Evolutionary conservation across 2,888 invertebrate species (phyloP), one percentile per base, ranked within the genome.

Genomic region (Amphipyra berbera): DNA sequence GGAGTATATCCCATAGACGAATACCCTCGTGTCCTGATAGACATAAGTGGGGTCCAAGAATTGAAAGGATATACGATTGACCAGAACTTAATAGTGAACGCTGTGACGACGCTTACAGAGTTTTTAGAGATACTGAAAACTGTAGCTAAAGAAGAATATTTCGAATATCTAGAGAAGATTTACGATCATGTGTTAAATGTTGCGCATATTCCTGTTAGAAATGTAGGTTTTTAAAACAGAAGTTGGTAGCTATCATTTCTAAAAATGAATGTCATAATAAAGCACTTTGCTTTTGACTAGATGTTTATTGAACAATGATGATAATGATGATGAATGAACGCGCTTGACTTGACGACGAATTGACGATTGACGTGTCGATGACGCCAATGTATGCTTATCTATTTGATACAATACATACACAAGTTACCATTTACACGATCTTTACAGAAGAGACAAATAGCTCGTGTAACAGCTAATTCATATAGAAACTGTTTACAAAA

Each of bases 131-230:
- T 95, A 21, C 93, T 96, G 38, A 68, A 86, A 9, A 79, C 80
- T 50, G 45, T 89, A 1, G 67, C 81, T 3, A 58, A 57, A 8
- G 57, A 80, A 40, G 78, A 86, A 0, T 92, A 94, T 21, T 97
- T 96, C 81, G 88, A 89, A 13, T 96, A 97, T 84, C 88, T 96
- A 54, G 87, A 88, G 44, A 90, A 92, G 53, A 83, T 97, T 62
- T 94, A 95, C n/a, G 90, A 95, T 42, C 97, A 97, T 76, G 89
- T 97, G 50, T 95, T 96, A 78, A 84, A 96, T 47, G 95, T 97
- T 8, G 97, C 97, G 0, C 96, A 96, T 83, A 95, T 96, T 30
- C 95, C 97, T n/a, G 96, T 97, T 0, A 93, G 97, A 88, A 97
- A 97, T 90, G 97, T 97, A 87, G 93, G 95, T 68, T 14, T 2